Conservation (phyloP, 2,888 invertebrate genomes). For the Luperina testacea region DNA sequence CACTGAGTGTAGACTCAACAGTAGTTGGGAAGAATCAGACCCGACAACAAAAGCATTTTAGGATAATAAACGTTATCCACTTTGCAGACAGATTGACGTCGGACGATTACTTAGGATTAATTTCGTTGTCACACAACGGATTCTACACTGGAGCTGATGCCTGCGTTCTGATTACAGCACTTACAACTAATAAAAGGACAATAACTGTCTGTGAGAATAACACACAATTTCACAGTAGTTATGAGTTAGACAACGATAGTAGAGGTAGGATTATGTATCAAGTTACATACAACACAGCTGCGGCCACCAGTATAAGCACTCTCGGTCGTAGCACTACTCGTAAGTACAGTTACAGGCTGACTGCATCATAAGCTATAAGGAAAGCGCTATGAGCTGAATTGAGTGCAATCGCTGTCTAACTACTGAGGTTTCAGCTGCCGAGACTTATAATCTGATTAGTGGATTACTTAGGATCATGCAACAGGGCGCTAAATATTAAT, state of each 20-base stretch:
- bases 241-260: background rate
- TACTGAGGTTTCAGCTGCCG: constrained; percentile 15
- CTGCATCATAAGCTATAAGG: constrained; percentile 31
- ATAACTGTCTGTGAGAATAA: background rate
- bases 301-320: constrained; percentile 1
- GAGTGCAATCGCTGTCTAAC: constrained; percentile 14
- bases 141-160: background rate
- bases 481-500: background rate
- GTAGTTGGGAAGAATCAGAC: background rate
- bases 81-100: background rate
- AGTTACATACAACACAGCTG: background rate
- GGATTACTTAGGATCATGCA: constrained; percentile 2
- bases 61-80: background rate
- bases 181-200: background rate
- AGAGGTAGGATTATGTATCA: background rate
- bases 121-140: too few species aligned
- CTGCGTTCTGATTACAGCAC: background rate
- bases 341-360: constrained; percentile 5
- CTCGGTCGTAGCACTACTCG: background rate
- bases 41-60: background rate
- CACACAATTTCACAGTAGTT: background rate
- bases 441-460: background rate
- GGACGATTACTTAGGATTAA: background rate
- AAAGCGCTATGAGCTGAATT: constrained; percentile 16
- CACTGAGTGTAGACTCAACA: background rate